These are phyloP conservation scores for Mellivora capensis DNA, from an alignment of 2,113 vertebrate species.

Conservation along the genomic window DNA sequence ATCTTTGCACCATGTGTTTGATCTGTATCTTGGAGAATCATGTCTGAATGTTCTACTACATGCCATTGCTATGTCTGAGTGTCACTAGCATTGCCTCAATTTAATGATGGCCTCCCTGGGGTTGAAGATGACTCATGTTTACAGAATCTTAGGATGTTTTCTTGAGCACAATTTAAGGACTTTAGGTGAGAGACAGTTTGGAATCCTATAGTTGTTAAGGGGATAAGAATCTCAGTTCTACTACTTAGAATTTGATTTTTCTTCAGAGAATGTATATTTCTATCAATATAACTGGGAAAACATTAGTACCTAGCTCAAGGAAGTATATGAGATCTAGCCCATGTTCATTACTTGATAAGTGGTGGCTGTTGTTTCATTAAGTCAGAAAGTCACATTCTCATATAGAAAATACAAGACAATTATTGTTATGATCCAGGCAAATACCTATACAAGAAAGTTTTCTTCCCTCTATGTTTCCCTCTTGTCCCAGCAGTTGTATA, in stretches of 20 bases:
- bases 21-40: neutral
- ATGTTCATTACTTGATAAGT: neutral
- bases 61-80: neutral
- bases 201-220: neutral
- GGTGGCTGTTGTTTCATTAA: neutral
- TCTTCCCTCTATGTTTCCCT: neutral
- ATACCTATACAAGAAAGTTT: neutral
- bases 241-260: neutral
- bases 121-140: neutral
- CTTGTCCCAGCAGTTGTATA: fast-evolving
- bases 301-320: neutral
- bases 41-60: neutral
- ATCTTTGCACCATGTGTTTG: neutral
- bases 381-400: neutral
- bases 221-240: neutral
- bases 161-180: neutral
- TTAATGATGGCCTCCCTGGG: neutral
- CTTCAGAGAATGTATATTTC: neutral
- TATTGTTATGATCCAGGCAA: neutral
- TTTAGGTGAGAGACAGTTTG: neutral
- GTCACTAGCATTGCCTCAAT: neutral
- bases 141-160: neutral
- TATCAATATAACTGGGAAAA: neutral
- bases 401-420: neutral
- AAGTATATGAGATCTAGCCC: neutral